phyloP scores from a whole-genome alignment of 1,140 invertebrate species.

The Sycophila sp. region DNA sequence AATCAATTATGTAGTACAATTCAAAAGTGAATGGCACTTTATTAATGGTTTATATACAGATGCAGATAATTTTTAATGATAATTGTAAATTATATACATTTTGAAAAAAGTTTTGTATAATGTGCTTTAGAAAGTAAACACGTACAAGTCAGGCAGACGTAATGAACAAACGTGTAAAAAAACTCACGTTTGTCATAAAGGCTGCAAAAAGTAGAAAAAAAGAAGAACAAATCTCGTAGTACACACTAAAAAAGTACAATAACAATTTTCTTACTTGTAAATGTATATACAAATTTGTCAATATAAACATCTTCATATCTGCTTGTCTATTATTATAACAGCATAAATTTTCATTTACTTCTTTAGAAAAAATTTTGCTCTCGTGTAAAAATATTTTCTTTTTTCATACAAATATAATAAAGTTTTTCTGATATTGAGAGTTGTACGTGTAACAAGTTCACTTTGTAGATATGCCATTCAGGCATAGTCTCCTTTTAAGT shows the following conservation, averaged over 20 bases:
- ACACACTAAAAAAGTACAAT: slow-evolving; percentile 27
- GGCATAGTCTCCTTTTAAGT: neutral
- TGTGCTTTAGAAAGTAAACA: slow-evolving; percentile 16
- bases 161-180: neutral
- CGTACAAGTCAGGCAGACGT: neutral
- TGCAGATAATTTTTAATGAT: slow-evolving; percentile 38
- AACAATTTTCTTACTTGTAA: slow-evolving; percentile 27
- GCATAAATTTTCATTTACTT: slow-evolving; percentile 21
- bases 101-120: slow-evolving; percentile 18
- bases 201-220: slow-evolving; percentile 22
- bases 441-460: slow-evolving; percentile 6
- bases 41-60: slow-evolving; percentile 52
- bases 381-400: slow-evolving; percentile 26
- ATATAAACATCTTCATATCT: slow-evolving; percentile 42
- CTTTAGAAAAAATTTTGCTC: slow-evolving; percentile 20
- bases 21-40: slow-evolving; percentile 56
- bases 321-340: slow-evolving; percentile 1
- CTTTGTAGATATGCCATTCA: slow-evolving; percentile 4
- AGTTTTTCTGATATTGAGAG: neutral
- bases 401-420: neutral
- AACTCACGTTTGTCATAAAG: slow-evolving; percentile 24
- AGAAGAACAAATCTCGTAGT: slow-evolving; percentile 30
- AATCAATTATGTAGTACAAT: neutral
- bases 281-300: slow-evolving; percentile 50
- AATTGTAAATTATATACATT: slow-evolving; percentile 33